Evolutionary conservation across 2,797 vertebrate species (phyloP).

Genomic region (Decapterus maruadsi): DNA sequence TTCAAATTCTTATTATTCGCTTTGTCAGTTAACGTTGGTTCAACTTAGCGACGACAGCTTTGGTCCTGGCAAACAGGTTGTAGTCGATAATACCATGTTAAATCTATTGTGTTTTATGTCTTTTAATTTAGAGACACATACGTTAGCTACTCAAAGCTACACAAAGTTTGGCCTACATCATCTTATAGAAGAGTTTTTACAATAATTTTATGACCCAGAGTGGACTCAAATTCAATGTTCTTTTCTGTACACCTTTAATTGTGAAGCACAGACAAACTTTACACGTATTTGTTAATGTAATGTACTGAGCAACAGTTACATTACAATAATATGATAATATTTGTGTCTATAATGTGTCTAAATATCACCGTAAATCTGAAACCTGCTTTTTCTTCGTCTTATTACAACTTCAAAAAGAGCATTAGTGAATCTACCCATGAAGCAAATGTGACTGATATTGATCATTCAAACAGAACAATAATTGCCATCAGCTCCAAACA

Average conservation of each 20-base stretch:
- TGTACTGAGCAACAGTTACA: neutral
- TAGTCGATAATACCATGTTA: neutral
- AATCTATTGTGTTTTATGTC: neutral
- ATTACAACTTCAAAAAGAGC: neutral
- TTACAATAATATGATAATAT: neutral
- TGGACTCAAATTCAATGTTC: too few relatives aligned
- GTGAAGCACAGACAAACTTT: neutral
- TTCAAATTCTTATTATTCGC: too few relatives aligned
- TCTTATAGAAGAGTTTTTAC: too few relatives aligned
- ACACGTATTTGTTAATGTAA: neutral
- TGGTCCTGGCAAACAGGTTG: too few relatives aligned
- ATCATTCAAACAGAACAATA: constrained; percentile 16
- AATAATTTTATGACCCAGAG: too few relatives aligned
- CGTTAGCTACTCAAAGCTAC: neutral
- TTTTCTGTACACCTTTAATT: too few relatives aligned
- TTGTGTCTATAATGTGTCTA: neutral
- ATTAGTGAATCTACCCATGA: neutral
- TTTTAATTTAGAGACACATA: neutral
- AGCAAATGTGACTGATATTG: neutral
- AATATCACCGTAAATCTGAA: neutral
- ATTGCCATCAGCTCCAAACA: neutral
- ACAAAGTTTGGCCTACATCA: neutral
- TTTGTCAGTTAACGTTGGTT: too few relatives aligned
- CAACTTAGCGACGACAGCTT: too few relatives aligned
- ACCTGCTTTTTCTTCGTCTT: too few relatives aligned